These are phyloP conservation scores for Opisthocomus hoazin DNA, from an alignment of 2,113 vertebrate species.

Conservation along the genomic window DNA sequence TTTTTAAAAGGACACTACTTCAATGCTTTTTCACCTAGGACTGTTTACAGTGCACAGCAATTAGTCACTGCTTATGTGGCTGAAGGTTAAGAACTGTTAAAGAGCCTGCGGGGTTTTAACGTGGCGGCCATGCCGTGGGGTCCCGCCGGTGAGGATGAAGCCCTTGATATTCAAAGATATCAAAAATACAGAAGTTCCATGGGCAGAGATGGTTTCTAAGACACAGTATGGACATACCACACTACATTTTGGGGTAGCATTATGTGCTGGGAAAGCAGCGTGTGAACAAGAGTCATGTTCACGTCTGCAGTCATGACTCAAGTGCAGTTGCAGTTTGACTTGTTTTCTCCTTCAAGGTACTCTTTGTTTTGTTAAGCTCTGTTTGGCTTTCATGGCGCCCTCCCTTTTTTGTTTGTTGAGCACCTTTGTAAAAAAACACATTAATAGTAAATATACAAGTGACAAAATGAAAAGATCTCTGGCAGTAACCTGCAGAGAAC, in stretches of 20 bases:
- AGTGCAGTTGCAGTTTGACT: constrained; percentile 20
- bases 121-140: not conserved
- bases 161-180: not conserved
- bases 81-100: not conserved
- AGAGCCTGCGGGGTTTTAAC: not conserved
- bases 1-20: not conserved
- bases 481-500: not conserved
- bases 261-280: not conserved
- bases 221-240: accelerated
- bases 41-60: not conserved
- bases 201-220: not conserved
- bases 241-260: not conserved
- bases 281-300: not conserved
- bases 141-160: not conserved
- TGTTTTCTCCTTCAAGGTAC: constrained; percentile 7
- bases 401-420: not conserved
- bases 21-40: not conserved
- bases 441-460: not conserved
- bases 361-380: constrained; percentile 44
- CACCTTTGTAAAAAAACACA: not conserved
- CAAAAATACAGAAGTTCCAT: not conserved
- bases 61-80: not conserved
- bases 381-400: not conserved
- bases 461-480: not conserved
- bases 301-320: not conserved